Percentiles rank a stretch among this genome's conserved stretches.
These are phyloP conservation scores for Drosophila sp. DNA, from an alignment of 1,140 invertebrate genomes.

Conservation along the genomic window DNA sequence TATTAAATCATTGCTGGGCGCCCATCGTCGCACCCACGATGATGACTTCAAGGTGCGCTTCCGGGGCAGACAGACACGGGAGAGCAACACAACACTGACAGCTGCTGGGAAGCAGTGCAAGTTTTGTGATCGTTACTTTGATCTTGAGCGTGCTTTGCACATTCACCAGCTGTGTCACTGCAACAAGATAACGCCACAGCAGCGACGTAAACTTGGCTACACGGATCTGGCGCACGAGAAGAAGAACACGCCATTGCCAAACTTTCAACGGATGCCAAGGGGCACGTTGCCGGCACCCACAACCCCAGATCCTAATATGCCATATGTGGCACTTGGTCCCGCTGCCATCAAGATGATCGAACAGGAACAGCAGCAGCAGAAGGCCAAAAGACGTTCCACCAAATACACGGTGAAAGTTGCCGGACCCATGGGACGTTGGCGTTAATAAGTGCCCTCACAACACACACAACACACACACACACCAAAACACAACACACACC, in stretches of 20 bases:
- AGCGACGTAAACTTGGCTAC: constrained; percentile 62
- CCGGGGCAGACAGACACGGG: background rate
- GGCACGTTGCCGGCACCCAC: background rate
- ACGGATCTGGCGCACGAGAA: constrained; percentile 70
- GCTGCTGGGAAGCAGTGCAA: constrained; percentile 47
- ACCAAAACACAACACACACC: background rate
- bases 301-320: constrained; percentile 31
- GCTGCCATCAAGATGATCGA: constrained; percentile 30
- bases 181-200: constrained; percentile 66
- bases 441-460: constrained; percentile 1
- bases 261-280: constrained; percentile 31
- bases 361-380: constrained; percentile 35
- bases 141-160: constrained; percentile 65
- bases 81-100: constrained; percentile 33
- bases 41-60: constrained; percentile 64
- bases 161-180: constrained; percentile 68
- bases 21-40: constrained; percentile 67
- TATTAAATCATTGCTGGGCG: constrained; percentile 61
- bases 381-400: constrained; percentile 21
- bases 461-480: background rate
- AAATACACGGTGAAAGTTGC: constrained; percentile 35
- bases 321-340: constrained; percentile 34
- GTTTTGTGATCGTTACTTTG: constrained; percentile 67
- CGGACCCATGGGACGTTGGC: constrained; percentile 53
- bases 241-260: constrained; percentile 64